phyloP scores from a whole-genome alignment of 2,113 vertebrate genomes.

The Progne subis region DNA sequence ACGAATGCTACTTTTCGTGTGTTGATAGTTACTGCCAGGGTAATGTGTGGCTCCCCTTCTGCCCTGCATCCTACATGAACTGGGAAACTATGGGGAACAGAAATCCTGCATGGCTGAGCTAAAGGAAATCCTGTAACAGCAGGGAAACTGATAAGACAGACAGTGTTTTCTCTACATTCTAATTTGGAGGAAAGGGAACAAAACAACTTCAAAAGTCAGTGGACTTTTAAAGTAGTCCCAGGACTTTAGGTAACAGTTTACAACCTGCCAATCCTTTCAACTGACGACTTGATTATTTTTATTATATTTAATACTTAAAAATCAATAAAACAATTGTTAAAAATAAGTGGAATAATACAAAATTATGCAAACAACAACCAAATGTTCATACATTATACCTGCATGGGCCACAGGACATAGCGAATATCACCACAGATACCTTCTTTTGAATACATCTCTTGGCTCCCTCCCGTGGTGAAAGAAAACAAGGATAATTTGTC shows the following conservation, averaged over 20 bases:
- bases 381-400: constrained; percentile 54
- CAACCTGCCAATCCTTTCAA: neutral
- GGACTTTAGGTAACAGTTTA: neutral
- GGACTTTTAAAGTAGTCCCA: neutral
- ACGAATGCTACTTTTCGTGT: neutral
- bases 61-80: neutral
- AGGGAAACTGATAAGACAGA: neutral
- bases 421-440: constrained; percentile 54
- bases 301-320: neutral
- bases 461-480: constrained; percentile 69
- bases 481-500: constrained; percentile 74
- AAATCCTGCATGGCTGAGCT: neutral
- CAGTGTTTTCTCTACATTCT: neutral
- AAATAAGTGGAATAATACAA: neutral
- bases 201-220: neutral
- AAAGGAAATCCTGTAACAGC: neutral
- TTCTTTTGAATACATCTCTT: constrained; percentile 36
- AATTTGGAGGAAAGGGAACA: neutral
- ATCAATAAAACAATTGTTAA: neutral
- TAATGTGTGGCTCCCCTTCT: neutral
- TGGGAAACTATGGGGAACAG: neutral
- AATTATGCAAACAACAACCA: neutral
- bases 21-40: neutral
- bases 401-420: constrained; percentile 77
- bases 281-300: neutral